Base-by-base conservation (phyloP, 2,888 invertebrate species). In the Neuroscelio doddi region DNA sequence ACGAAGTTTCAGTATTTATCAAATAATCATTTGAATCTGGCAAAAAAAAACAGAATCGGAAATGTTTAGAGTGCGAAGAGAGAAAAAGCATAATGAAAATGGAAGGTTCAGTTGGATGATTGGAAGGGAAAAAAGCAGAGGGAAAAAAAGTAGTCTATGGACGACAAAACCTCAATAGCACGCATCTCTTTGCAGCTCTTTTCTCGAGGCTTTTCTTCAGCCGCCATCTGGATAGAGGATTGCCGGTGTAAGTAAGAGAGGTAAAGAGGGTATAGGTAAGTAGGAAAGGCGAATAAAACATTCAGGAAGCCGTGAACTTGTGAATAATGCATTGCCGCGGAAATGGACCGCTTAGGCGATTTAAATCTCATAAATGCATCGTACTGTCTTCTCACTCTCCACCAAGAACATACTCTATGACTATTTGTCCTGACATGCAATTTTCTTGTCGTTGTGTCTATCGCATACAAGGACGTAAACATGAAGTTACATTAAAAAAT, bases 341-440 rank as follows among this genome's bases (percentile, higher is more conserved):
- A 80, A 82, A 82, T 80, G 80, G 81, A 81, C 81, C 82, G 81
- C 80, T 82, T 79, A 78, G 77, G 71, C 79, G 82, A 82, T 81
- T 81, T 81, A 81, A 81, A 82, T 82, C 81, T 81, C 81, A 81
- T 80, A 81, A 82, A 82, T 81, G 80, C 77, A 78, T 73, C 77
- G 75, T 42, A 34, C 52, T 56, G 52, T 51, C 62, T 55, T 32
- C 50, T 15, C 39, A 21, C 15, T 49, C 50, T 17, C 12, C 41
- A 5, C 12, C 39, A 50, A 16, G 27, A 32, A 44, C 36, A 32
- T 21, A 24, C 29, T 12, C 46, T 17, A 8, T 27, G 27, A 41
- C 41, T 39, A 30, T 46, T 49, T 39, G 29, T 34, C 14, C 36
- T 36, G 34, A 38, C 21, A 21, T 24, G 36, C 32, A 34, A 58